phyloP scores from a whole-genome alignment of 92 coral and sea anemone genomes.

The Siderastrea siderea region DNA sequence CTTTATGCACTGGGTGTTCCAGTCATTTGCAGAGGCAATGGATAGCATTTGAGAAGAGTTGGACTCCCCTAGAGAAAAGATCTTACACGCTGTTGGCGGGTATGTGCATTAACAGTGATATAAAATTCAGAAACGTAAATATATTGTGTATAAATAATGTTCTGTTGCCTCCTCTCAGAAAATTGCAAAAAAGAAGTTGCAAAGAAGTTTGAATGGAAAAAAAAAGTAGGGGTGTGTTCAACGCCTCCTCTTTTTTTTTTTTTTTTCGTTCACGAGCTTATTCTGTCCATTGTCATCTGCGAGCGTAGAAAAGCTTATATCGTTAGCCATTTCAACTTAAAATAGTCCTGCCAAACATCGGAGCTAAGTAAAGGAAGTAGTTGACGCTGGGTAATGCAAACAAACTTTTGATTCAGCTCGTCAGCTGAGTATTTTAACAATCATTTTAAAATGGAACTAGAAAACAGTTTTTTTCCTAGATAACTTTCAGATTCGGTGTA shows the following conservation, averaged over 20 bases:
- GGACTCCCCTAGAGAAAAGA: slow-evolving; percentile 90
- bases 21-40: slow-evolving; percentile 94
- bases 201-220: too few relatives aligned
- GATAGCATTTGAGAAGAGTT: slow-evolving; percentile 84
- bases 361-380: background rate
- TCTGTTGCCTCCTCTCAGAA: too few relatives aligned
- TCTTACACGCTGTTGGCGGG: slow-evolving; percentile 84
- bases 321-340: background rate
- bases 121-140: background rate
- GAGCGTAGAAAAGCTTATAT: too few relatives aligned
- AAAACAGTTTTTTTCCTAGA: background rate
- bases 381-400: background rate
- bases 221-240: background rate
- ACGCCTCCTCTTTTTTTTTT: background rate
- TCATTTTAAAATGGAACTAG: background rate
- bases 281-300: too few relatives aligned
- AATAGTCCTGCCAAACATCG: background rate
- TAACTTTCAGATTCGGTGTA: too few relatives aligned
- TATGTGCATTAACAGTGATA: slow-evolving; percentile 2
- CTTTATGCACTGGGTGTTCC: slow-evolving; percentile 93
- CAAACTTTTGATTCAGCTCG: slow-evolving; percentile 15
- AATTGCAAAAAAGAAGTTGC: background rate
- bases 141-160: too few relatives aligned
- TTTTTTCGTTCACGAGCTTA: too few relatives aligned
- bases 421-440: background rate